Evolutionary conservation across 2,113 vertebrate genomes (phyloP).

Genomic region (Hucho hucho): DNA sequence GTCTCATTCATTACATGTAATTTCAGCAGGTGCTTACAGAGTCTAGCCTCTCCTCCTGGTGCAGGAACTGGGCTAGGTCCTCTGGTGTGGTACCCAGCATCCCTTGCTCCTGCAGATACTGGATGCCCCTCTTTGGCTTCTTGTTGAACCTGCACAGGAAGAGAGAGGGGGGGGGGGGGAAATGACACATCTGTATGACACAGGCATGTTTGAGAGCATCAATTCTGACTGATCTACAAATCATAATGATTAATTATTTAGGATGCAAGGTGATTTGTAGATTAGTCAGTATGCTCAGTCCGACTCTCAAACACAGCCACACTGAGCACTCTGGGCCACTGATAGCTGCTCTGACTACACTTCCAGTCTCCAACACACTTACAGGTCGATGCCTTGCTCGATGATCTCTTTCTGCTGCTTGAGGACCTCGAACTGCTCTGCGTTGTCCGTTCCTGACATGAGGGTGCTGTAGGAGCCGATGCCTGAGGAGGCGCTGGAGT

Average conservation of each 20-base stretch:
- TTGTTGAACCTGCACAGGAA: constrained; percentile 81
- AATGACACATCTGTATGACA: background rate
- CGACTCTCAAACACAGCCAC: constrained; percentile 44
- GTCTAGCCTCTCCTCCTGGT: constrained; percentile 89
- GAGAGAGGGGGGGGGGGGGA: too few relatives aligned
- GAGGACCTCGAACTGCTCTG: constrained; percentile 90
- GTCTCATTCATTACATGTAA: too few relatives aligned
- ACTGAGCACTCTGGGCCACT: too few relatives aligned
- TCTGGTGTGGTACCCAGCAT: constrained; percentile 89
- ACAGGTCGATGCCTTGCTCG: constrained; percentile 92
- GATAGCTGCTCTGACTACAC: too few relatives aligned
- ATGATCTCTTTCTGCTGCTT: constrained; percentile 94
- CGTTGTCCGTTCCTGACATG: constrained; percentile 90
- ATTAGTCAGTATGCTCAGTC: constrained; percentile 44
- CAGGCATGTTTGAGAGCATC: too few relatives aligned
- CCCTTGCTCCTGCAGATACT: constrained; percentile 89
- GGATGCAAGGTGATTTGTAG: too few relatives aligned
- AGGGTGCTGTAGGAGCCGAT: constrained; percentile 91
- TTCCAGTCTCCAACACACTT: constrained; percentile 48
- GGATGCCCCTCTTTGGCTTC: constrained; percentile 92
- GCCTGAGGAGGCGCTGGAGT: constrained; percentile 88
- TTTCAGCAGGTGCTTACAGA: constrained; percentile 74
- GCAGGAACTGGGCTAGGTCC: constrained; percentile 89
- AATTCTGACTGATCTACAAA: too few relatives aligned
- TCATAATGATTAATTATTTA: too few relatives aligned